These are phyloP conservation scores for Drosophila ogumai DNA, from an alignment of 1,140 invertebrate species.

Conservation along the genomic window DNA sequence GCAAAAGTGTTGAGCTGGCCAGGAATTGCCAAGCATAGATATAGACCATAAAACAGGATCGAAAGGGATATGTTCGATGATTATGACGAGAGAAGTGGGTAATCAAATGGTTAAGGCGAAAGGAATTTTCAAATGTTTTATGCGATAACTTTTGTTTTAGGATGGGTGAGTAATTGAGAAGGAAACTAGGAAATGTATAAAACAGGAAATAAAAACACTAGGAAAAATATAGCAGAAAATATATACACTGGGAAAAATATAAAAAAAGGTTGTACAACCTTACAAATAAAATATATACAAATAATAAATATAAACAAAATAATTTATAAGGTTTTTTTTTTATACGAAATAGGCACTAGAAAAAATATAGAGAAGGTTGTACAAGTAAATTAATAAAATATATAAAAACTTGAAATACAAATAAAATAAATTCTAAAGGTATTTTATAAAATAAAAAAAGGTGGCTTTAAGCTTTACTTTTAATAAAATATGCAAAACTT, in stretches of 20 bases:
- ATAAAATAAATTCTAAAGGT: too few relatives aligned
- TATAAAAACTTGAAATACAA: too few relatives aligned
- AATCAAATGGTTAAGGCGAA: constrained; percentile 34
- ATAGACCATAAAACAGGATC: constrained; percentile 29
- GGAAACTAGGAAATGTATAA: background rate
- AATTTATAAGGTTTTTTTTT: too few relatives aligned
- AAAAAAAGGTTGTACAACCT: too few relatives aligned
- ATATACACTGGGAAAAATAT: too few relatives aligned
- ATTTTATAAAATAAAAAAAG: too few relatives aligned
- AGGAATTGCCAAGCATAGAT: constrained; percentile 25
- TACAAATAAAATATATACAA: too few relatives aligned
- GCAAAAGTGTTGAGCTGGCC: constrained; percentile 55
- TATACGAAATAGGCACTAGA: too few relatives aligned
- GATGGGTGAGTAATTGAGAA: background rate
- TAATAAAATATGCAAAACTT: background rate
- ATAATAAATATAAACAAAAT: too few relatives aligned
- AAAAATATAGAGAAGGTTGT: too few relatives aligned
- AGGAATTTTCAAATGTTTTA: constrained; percentile 4
- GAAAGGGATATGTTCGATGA: constrained; percentile 20
- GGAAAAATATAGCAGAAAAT: background rate
- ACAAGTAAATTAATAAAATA: too few relatives aligned
- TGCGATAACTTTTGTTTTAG: constrained; percentile 6
- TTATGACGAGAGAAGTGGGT: constrained; percentile 42
- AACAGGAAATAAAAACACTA: background rate
- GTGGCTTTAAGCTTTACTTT: too few relatives aligned